These are phyloP conservation scores for Anolis carolinensis DNA, from an alignment of 2,113 vertebrate genomes.

Conservation along the genomic window DNA sequence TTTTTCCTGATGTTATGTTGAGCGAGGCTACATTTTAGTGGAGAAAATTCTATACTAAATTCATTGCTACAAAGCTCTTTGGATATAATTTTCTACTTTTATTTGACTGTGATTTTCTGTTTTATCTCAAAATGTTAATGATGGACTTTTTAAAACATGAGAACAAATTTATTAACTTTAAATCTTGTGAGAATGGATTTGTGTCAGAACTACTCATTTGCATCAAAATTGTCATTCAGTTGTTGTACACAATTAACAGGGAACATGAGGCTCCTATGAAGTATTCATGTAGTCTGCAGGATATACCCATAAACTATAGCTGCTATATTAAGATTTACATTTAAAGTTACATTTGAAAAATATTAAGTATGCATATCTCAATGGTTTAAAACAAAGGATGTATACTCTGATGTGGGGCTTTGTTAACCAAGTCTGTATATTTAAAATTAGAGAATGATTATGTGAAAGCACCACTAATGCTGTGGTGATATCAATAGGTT, in stretches of 20 bases:
- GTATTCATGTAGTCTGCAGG: not conserved
- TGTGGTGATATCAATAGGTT: too few species aligned
- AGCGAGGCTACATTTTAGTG: slow-evolving; percentile 27
- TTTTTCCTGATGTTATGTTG: slow-evolving; percentile 30
- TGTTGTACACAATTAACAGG: not conserved
- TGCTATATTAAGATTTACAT: not conserved
- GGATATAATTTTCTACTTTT: not conserved
- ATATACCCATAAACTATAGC: not conserved
- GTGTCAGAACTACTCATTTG: not conserved
- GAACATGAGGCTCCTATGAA: not conserved
- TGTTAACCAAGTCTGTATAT: too few species aligned
- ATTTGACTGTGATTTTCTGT: slow-evolving; percentile 2
- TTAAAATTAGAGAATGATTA: too few species aligned
- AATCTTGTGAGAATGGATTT: not conserved
- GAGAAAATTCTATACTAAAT: slow-evolving; percentile 10
- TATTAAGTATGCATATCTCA: too few species aligned
- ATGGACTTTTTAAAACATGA: slow-evolving; percentile 9
- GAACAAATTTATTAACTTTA: not conserved
- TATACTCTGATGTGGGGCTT: too few species aligned
- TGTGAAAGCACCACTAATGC: too few species aligned
- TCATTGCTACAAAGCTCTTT: not conserved
- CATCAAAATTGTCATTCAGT: not conserved
- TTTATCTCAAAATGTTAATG: slow-evolving; percentile 21
- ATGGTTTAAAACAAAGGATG: too few species aligned
- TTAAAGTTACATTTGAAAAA: not conserved